A percentile compares a stretch with the other conserved stretches of the same genome.
phyloP scores from a whole-genome alignment of 2,888 invertebrate genomes.

The Athripsodes cinereus region DNA sequence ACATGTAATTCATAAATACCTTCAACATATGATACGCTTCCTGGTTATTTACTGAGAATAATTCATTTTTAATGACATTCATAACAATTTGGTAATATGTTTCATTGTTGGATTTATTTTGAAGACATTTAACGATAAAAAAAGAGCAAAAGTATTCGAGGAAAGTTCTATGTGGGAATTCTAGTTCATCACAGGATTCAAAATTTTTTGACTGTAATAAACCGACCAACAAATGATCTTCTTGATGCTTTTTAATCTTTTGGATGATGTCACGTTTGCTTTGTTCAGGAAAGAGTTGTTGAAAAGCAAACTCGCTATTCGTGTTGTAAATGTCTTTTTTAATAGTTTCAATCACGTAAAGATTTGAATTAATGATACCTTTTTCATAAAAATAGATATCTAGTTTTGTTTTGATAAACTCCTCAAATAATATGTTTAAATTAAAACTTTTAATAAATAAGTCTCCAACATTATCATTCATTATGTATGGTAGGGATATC shows the following conservation, averaged over 20 bases:
- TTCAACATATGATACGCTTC: neutral
- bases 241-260: neutral
- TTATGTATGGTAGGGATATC: neutral
- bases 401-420: neutral
- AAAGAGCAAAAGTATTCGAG: neutral
- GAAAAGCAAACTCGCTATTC: neutral
- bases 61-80: neutral
- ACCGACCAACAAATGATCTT: neutral
- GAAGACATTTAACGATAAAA: neutral
- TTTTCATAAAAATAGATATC: neutral
- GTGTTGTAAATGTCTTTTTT: neutral
- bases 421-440: neutral
- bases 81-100: neutral
- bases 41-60: neutral
- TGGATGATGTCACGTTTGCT: neutral
- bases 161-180: neutral
- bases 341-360: neutral
- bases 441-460: neutral
- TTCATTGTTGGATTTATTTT: neutral
- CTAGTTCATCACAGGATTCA: neutral
- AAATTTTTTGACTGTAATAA: neutral
- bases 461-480: neutral
- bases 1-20: neutral
- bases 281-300: neutral
- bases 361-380: no score